These are phyloP conservation scores for Thereva unica DNA, from an alignment of 2,888 invertebrate species.

Conservation along the genomic window DNA sequence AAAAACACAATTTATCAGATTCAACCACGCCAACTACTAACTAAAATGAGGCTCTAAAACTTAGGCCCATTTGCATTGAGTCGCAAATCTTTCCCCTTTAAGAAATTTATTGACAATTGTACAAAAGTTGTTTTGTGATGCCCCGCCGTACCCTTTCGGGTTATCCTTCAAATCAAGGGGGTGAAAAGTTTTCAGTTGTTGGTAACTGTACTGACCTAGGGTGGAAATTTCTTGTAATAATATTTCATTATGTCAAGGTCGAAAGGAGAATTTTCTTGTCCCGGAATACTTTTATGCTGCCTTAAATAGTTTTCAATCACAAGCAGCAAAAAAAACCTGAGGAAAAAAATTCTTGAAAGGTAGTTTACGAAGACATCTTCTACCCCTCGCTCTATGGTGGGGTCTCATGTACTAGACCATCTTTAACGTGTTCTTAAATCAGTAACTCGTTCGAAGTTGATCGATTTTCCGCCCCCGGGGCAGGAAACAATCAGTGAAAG, in stretches of 20 bases:
- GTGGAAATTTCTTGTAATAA: background rate
- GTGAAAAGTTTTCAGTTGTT: background rate
- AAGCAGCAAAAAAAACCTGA: too few relatives aligned
- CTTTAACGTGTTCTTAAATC: conserved; percentile 36
- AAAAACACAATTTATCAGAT: too few relatives aligned
- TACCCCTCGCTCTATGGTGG: background rate
- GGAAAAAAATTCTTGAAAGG: too few relatives aligned
- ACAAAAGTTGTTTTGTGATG: too few relatives aligned
- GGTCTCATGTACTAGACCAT: conserved; percentile 4
- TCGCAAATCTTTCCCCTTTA: too few relatives aligned
- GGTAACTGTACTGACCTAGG: conserved; percentile 27
- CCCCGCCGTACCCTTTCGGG: too few relatives aligned
- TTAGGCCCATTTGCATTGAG: too few relatives aligned
- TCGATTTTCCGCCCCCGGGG: conserved; percentile 38
- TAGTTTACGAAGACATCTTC: background rate
- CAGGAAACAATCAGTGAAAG: conserved; percentile 39
- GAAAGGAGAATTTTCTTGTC: background rate
- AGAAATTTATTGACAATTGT: too few relatives aligned
- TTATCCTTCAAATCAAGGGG: too few relatives aligned
- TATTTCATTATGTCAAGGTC: conserved; percentile 23
- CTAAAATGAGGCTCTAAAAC: too few relatives aligned
- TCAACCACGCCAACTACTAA: too few relatives aligned
- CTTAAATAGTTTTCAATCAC: conserved; percentile 22
- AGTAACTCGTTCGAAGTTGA: conserved; percentile 35
- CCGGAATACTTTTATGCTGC: conserved; percentile 19